Evolutionary conservation across 2,113 vertebrate genomes (phyloP), one percentile per base, ranked within the genome.

Genomic region (Podarcis raffonei): DNA sequence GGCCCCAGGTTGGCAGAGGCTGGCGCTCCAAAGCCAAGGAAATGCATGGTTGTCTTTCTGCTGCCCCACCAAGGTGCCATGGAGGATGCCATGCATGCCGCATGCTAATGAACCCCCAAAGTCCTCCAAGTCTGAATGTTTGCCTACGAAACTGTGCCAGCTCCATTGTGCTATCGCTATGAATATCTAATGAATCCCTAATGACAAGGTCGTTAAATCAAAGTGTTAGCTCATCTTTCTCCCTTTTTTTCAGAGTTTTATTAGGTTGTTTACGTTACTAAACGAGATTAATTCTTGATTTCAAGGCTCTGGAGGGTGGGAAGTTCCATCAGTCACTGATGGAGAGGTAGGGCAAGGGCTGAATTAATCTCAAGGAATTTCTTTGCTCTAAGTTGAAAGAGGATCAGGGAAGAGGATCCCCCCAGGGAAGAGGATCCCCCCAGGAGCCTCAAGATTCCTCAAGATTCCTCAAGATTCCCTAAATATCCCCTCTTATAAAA

Each of bases 171-270:
- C 27, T 42, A 0, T 1, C 0, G 12, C 72, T 23, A 0, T 0
- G 11, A 84, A 81, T 62, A 27, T 86, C 84, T 83, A 6, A 15
- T 0, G 0, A 2, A n/a, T 79, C 75, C 80, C 57, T 0, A 72
- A 66, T 79, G 88, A 82, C 75, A 75, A 84, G 85, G 23, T 74
- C 39, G 0, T 88, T 81, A 84, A 87, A 87, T 89, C 90, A 68
- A 81, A 92, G 77, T 23, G 0, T 0, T 2, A 27, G 66, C 87
- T 92, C 89, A 66, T 87, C 65, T 87, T 78, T 88, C 87, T 66
- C 18, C 30, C 71, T 22, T 77, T 62, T 11, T 2, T 53, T 53
- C n/a, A 59, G 65, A 83, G 30, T 91, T 92, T 91, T 84, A 89
- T 88, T 59, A 35, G 12, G 82, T 80, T 89, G 37, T 91, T 92